Conservation (phyloP, 2,797 vertebrate genomes). For the Cottoperca gobio region DNA sequence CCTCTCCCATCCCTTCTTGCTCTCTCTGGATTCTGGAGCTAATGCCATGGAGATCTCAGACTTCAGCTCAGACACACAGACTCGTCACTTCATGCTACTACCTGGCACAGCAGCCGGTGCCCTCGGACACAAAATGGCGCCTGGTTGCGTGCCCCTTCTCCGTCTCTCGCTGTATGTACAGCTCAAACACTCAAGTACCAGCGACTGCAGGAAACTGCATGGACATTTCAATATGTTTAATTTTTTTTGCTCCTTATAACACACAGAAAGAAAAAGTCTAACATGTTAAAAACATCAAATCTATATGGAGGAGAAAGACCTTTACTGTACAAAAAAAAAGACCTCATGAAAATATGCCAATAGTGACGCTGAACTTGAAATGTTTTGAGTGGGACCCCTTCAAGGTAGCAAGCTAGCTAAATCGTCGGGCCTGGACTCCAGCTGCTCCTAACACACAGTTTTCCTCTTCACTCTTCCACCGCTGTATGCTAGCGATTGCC, state of each 20-base stretch:
- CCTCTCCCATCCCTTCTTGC: conserved; percentile 12
- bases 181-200: conserved; percentile 63
- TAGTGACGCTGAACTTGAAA: conserved; percentile 70
- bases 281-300: conserved; percentile 58
- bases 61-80: conserved; percentile 40
- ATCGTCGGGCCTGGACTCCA: conserved; percentile 54
- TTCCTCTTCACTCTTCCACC: conserved; percentile 16
- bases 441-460: conserved; percentile 43
- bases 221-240: conserved; percentile 54
- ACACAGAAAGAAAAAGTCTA: conserved; percentile 60
- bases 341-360: conserved; percentile 73
- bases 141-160: conserved; percentile 27
- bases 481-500: no score
- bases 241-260: conserved; percentile 45
- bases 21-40: conserved; percentile 51
- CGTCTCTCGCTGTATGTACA: conserved; percentile 57
- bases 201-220: conserved; percentile 73
- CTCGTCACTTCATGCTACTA: conserved; percentile 63
- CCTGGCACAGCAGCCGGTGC: conserved; percentile 58
- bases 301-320: conserved; percentile 68
- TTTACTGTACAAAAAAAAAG: conserved; percentile 72
- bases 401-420: conserved; percentile 59
- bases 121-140: conserved; percentile 44
- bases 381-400: conserved; percentile 62
- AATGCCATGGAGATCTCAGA: conserved; percentile 49